Evolutionary conservation across 1,140 invertebrate genomes (phyloP), one percentile per base, ranked within the genome.

Genomic region (Anoplolepis gracilipes): DNA sequence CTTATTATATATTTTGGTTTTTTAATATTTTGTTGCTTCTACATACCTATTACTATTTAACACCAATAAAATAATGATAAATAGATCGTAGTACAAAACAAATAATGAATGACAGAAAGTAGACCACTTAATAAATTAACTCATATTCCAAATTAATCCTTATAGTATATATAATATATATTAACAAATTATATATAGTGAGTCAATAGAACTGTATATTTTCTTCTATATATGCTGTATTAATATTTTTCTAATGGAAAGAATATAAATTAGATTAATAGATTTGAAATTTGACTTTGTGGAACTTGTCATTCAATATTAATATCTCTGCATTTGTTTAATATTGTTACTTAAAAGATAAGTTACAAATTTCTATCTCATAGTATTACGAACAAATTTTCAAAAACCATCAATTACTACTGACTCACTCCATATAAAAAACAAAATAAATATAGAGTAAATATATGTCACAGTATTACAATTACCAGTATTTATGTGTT

Each of bases 401-500:
- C 8, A 64, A 61, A 28, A 36, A 53, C 19, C 30, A 78, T 36
- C 13, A 1, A 33, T 49, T 65, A 28, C 10, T 4, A 22, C 33
- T 22, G 25, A 30, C 25, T 59, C 1, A 64, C 13, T n/a, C 10
- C 22, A 16, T 25, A 16, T 42, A 11, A 59, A 16, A 53, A 46
- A 16, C 3, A 36, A 72, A 28, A 65, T 2, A 10, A 1, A 53
- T 61, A 28, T 16, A 33, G 8, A 84, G 55, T 39, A 59, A 79
- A 46, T 46, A 65, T 57, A 10, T 11, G 5, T 61, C 8, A 3
- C 19, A 10, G 10, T 22, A 10, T 33, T n/a, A 1, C 11, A 1
- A 75, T 90, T 92, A 94, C 94, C 92, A 39, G 91, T 87, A 53
- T 91, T 93, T 85, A 88, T 90, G 73, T 93, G 93, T 62, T 93